These are phyloP conservation scores for Grantiella picta DNA, from an alignment of 2,113 vertebrate genomes.

Conservation along the genomic window DNA sequence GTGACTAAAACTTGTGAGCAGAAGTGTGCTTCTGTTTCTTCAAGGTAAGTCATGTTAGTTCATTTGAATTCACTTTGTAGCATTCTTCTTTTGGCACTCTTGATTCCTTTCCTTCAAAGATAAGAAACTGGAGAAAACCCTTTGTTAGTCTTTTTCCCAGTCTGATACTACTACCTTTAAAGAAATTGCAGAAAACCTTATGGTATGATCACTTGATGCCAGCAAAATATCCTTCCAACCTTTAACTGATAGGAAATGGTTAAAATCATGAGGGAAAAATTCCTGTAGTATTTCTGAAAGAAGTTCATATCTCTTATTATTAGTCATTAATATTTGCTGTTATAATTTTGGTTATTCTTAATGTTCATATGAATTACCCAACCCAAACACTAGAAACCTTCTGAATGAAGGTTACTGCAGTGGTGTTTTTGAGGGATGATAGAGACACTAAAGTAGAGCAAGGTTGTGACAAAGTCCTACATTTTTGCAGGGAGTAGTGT, in stretches of 20 bases:
- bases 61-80: background rate
- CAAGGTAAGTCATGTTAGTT: background rate
- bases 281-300: background rate
- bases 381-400: background rate
- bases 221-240: background rate
- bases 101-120: background rate
- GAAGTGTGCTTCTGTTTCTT: background rate
- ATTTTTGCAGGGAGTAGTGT: background rate
- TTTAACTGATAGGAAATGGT: background rate
- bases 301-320: background rate
- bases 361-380: background rate
- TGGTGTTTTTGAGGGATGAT: background rate
- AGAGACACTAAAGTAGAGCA: background rate
- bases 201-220: background rate
- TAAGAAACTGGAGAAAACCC: background rate
- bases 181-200: background rate
- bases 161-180: background rate
- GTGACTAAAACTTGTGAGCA: background rate
- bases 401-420: background rate
- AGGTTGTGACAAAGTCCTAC: accelerated
- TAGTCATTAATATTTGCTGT: background rate
- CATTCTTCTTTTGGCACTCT: background rate
- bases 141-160: background rate
- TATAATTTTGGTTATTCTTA: background rate
- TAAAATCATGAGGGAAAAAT: background rate